A percentile compares a stretch with the other conserved stretches of the same genome.
Evolutionary conservation across 2,113 vertebrate genomes (phyloP).

Genomic region (Agelaius tricolor): DNA sequence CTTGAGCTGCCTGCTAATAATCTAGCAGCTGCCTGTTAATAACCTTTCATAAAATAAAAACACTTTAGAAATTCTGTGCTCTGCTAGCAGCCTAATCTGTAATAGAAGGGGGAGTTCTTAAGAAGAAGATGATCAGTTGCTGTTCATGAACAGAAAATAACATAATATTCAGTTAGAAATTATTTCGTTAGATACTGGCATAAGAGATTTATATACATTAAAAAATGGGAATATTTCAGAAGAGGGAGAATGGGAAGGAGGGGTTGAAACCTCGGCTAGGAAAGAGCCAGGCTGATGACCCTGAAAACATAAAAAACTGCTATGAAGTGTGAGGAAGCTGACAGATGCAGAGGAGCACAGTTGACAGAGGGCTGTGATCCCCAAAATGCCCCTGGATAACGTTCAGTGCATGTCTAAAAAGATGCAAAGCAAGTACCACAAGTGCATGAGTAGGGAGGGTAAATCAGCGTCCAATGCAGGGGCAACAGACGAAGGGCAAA

Average conservation of each 20-base stretch:
- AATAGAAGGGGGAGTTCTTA: background rate
- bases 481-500: background rate
- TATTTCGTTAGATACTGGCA: background rate
- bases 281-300: background rate
- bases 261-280: background rate
- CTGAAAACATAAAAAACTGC: background rate
- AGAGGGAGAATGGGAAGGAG: background rate
- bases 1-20: slow-evolving; percentile 31
- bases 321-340: background rate
- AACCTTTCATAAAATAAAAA: background rate
- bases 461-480: background rate
- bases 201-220: background rate
- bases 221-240: background rate
- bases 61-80: background rate
- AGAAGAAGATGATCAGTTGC: background rate
- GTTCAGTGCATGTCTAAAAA: background rate
- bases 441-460: background rate
- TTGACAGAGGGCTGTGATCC: background rate
- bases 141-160: background rate
- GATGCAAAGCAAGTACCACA: background rate
- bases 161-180: background rate
- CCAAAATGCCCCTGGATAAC: background rate
- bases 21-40: slow-evolving; percentile 5
- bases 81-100: background rate
- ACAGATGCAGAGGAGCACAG: background rate